A percentile compares a stretch with the other conserved stretches of the same genome.
These are phyloP conservation scores for Trididemnum miniatum DNA, from an alignment of 23 tunicate species.

Conservation along the genomic window DNA sequence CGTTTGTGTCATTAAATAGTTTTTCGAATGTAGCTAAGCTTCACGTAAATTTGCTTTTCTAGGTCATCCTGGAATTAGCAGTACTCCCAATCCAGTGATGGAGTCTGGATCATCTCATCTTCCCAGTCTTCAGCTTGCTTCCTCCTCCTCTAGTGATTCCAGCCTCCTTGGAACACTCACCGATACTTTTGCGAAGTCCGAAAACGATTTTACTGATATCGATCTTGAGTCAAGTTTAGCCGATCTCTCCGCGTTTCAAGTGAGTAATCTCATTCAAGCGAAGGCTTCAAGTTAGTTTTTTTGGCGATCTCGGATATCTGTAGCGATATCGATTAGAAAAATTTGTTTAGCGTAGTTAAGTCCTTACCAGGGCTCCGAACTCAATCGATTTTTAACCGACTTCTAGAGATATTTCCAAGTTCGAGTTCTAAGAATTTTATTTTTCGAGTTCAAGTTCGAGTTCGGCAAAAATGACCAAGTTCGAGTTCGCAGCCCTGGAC, in stretches of 20 bases:
- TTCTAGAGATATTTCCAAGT: too few species aligned
- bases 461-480: too few species aligned
- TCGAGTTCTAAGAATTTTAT: too few species aligned
- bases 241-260: slow-evolving; percentile 82
- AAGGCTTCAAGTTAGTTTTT: not conserved
- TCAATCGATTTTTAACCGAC: too few species aligned
- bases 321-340: too few species aligned
- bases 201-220: slow-evolving; percentile 40
- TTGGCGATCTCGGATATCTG: not conserved
- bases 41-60: too few species aligned
- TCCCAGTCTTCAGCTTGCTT: slow-evolving; percentile 19
- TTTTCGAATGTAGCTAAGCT: too few species aligned
- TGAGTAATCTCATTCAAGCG: too few species aligned
- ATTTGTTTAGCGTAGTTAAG: not conserved
- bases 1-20: too few species aligned
- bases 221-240: slow-evolving; percentile 90
- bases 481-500: too few species aligned
- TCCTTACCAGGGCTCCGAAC: too few species aligned
- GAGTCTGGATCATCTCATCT: slow-evolving; percentile 7
- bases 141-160: slow-evolving; percentile 51
- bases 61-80: slow-evolving; percentile 44
- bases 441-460: too few species aligned
- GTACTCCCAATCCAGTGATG: slow-evolving; percentile 32
- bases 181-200: slow-evolving; percentile 28
- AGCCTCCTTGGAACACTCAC: slow-evolving; percentile 58